Evolutionary conservation across 1,140 invertebrate species (phyloP).

Genomic region (Drosophila asahinai): DNA sequence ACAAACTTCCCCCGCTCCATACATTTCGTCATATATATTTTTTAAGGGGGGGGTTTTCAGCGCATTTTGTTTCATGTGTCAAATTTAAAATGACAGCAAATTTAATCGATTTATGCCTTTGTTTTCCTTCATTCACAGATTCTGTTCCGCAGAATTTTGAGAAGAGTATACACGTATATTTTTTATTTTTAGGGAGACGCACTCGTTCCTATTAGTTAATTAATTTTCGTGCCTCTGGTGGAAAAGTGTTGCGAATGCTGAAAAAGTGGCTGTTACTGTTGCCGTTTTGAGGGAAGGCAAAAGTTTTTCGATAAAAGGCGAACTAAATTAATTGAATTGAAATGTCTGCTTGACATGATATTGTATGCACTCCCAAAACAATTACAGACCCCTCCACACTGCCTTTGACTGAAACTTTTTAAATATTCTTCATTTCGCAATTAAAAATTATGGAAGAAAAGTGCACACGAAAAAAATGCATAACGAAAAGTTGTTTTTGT

Average conservation of each 20-base stretch:
- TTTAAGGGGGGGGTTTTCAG: slow-evolving; percentile 15
- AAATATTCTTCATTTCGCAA: slow-evolving; percentile 54
- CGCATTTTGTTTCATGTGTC: slow-evolving; percentile 75
- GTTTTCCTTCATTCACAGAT: slow-evolving; percentile 58
- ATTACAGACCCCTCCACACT: slow-evolving; percentile 19
- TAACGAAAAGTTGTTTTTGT: slow-evolving; percentile 5
- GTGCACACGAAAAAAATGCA: slow-evolving; percentile 35
- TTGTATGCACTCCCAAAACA: slow-evolving; percentile 51
- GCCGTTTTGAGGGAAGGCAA: slow-evolving; percentile 18
- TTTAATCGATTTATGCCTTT: slow-evolving; percentile 79
- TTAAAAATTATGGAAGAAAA: slow-evolving; percentile 46
- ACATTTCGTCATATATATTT: slow-evolving; percentile 7
- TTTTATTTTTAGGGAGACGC: background rate
- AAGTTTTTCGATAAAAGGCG: slow-evolving; percentile 50
- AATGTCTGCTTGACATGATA: slow-evolving; percentile 78
- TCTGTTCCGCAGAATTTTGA: slow-evolving; percentile 13
- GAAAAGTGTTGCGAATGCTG: slow-evolving; percentile 37
- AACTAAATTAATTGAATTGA: slow-evolving; percentile 77
- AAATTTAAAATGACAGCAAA: slow-evolving; percentile 82
- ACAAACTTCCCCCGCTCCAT: slow-evolving; percentile 48
- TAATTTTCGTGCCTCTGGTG: slow-evolving; percentile 55
- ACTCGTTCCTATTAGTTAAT: slow-evolving; percentile 41
- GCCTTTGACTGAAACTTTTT: slow-evolving; percentile 19
- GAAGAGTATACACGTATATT: background rate
- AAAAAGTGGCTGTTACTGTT: slow-evolving; percentile 19